phyloP scores from a whole-genome alignment of 2,113 vertebrate species.

The Bubo bubo region DNA sequence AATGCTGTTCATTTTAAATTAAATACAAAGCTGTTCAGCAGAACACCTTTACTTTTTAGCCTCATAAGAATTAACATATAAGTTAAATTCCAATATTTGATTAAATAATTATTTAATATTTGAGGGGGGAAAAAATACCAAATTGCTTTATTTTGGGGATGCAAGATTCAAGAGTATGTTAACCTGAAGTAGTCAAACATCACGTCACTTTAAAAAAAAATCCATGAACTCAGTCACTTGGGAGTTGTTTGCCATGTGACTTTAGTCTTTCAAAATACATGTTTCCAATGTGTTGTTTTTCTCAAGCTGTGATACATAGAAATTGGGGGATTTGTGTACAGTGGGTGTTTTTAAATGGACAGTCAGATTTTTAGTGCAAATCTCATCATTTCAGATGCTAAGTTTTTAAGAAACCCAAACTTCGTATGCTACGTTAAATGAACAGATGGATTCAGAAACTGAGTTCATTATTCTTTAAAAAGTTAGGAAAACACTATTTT shows the following conservation, averaged over 20 bases:
- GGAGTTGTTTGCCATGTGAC: not conserved
- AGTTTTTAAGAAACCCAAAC: not conserved
- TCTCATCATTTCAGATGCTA: not conserved
- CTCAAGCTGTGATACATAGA: not conserved
- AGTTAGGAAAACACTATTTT: not conserved
- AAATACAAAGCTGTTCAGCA: not conserved
- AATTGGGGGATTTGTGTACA: not conserved
- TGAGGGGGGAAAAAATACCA: rapidly evolving
- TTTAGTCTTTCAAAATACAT: not conserved
- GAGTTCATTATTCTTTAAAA: not conserved
- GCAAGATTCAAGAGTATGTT: not conserved
- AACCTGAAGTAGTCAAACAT: not conserved
- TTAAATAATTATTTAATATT: not conserved
- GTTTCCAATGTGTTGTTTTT: not conserved
- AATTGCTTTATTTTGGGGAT: not conserved
- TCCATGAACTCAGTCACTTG: rapidly evolving
- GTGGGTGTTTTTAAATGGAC: not conserved
- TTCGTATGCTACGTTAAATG: not conserved
- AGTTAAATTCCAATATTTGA: not conserved
- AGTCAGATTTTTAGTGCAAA: not conserved
- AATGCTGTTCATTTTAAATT: not conserved
- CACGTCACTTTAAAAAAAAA: not conserved
- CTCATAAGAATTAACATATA: not conserved
- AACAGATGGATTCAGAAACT: not conserved
- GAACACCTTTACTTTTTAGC: not conserved